Evolutionary conservation across 1,140 invertebrate genomes (phyloP), one percentile per base, ranked within the genome.

Genomic region (Streblospio benedicti): DNA sequence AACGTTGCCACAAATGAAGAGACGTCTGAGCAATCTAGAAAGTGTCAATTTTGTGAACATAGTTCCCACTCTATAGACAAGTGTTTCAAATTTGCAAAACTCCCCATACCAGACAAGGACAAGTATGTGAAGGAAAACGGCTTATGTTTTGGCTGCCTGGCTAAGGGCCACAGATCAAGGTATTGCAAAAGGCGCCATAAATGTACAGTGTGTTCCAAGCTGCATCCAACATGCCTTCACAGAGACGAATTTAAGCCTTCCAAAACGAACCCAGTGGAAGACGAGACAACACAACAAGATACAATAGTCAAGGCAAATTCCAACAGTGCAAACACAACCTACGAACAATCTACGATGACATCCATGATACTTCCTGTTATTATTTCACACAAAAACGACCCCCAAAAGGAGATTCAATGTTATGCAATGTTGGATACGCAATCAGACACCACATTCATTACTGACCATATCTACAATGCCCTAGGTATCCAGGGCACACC

Each of bases 71-170:
- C n/a, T n/a, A n/a, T n/a, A n/a, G n/a, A n/a, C n/a, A n/a, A n/a
- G n/a, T n/a, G n/a, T n/a, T n/a, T n/a, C n/a, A n/a, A n/a, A n/a
- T n/a, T n/a, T n/a, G n/a, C n/a, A n/a, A n/a, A n/a, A n/a, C n/a
- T n/a, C n/a, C n/a, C n/a, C n/a, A n/a, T n/a, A 1, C 31, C 5
- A 5, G 4, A 51, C 41, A 58, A 58, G 18, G 44, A 49, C 2
- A 28, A 52, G 28, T 18, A 33, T 58, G 28, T 35, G 44, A 49
- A 25, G 43, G 33, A 57, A 30, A 45, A 57, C 16, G 38, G 38
- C 30, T 44, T 58, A 23, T 58, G 56, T 49, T 58, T 58, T 47
- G 25, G 44, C 20, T 58, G 56, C 31, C 18, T 51, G 32, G n/a
- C 27, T n/a, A 9, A 14, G 9, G 54, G 54, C 6, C 53, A 56